Base-by-base conservation (phyloP, 2,888 invertebrate genomes). In the Drosophila dives region DNA sequence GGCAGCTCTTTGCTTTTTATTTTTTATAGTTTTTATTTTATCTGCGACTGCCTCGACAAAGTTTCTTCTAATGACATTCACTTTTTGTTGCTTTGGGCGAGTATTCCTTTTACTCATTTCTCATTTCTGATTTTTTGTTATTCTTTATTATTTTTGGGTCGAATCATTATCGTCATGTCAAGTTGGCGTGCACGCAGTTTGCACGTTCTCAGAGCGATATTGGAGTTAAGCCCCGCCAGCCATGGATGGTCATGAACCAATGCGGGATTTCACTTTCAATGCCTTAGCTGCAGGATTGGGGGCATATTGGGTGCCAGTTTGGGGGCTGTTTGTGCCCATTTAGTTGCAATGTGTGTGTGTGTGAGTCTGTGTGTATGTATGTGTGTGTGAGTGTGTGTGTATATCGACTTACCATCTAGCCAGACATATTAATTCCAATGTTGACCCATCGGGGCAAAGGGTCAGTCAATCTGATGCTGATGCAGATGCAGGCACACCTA, bases 81-180 rank as follows among this genome's bases (percentile, higher is more conserved):
- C 77, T 80, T 86, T 81, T 77, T 54, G 66, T 71, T 68, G 77
- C 77, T 66, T 45, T 51, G 78, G 76, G 51, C 72, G 78, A 54
- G 29, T 56, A 56, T 67, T 53, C 49, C 56, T 20, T 26, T 36
- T 56, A 38, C n/a, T 42, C 23, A 45, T 45, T 29, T 29, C 23
- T 23, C 23, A 23, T 45, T 45, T 45, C 20, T 51, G 23, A 36
- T 66, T 58, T 63, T 54, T 56, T 32, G 20, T 42, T 42, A 5
- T 40, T 42, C 2, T 6, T 20, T 45, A 20, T 6, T 32, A 50
- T 86, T 86, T 86, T 86, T 86, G 77, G 89, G 86, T 87, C 86
- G 20, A 87, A 86, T 83, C 86, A 87, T 89, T 87, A 89, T 87
- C 90, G 86, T 81, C 86, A 73, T 75, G 83, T 78, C 90, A 80